These are phyloP conservation scores for Buteo buteo DNA, from an alignment of 2,113 vertebrate genomes.

Conservation along the genomic window DNA sequence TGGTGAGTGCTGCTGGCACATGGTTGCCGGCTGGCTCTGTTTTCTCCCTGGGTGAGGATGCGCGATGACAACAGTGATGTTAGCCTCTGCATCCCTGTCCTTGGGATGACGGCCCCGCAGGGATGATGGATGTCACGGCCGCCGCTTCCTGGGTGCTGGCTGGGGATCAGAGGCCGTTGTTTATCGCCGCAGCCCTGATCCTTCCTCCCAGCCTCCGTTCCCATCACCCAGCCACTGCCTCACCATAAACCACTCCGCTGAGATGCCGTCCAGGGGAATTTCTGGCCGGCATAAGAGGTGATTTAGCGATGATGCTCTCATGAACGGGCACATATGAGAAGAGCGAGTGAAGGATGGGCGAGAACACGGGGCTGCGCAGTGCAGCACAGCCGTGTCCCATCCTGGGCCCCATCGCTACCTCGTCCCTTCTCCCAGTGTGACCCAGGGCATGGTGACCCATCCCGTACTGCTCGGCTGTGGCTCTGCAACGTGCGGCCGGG, in stretches of 20 bases:
- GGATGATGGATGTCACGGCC: neutral
- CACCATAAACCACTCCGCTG: fast-evolving
- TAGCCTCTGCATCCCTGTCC: neutral
- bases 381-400: neutral
- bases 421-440: neutral
- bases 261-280: neutral
- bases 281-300: fast-evolving
- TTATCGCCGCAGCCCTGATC: neutral
- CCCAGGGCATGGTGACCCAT: fast-evolving
- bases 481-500: neutral
- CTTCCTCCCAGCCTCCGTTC: neutral
- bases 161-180: neutral
- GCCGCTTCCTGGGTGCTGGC: neutral
- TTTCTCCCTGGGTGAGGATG: neutral
- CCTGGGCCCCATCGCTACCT: fast-evolving
- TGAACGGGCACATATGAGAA: fast-evolving
- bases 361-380: fast-evolving
- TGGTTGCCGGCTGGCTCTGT: neutral
- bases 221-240: neutral
- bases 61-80: too few relatives aligned
- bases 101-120: neutral
- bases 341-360: fast-evolving
- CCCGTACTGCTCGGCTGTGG: fast-evolving
- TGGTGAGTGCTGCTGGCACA: neutral
- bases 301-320: fast-evolving